Evolutionary conservation across 2,888 invertebrate species (phyloP), one percentile per base, ranked within the genome.

Genomic region (Rugalucina vietnamica): DNA sequence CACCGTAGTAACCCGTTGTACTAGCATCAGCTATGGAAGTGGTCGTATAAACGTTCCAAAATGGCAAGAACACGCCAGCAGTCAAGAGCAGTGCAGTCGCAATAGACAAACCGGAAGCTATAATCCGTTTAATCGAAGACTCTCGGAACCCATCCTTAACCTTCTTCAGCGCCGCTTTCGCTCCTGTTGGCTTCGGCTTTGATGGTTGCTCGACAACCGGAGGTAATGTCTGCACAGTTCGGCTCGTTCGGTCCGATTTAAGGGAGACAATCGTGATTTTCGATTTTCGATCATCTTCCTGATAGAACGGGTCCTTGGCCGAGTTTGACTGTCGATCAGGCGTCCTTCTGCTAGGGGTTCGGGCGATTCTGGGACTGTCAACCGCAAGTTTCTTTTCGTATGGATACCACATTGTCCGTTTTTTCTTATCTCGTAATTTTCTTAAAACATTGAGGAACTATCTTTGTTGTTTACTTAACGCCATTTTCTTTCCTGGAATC

Each of bases 41-140:
- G n/a, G 77, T 79, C 43, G 43, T 85, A 73, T 87, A 87, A 43
- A 87, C 87, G 65, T 85, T 87, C 87, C 87, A 87, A 43, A 87
- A 87, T 2, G 87, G 87, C 29, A 87, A 75, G 54, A 87, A 87
- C 14, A 85, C 82, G 10, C 87, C 87, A 49, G 79, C 81, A 27
- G 81, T 37, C 27, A 81, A 57, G 36, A 87, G 34, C 50, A 87
- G 49, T 18, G 77, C 70, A 0, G 85, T 87, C 0, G 81, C 87
- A 18, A 85, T 34, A 39, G 76, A 75, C 50, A 87, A 65, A 36
- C 85, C 85, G 29, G 85, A 75, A 24, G 83, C 87, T 27, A 87
- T 79, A 49, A 87, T 87, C 27, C 87, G 72, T 60, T 87, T 87
- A 37, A 87, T 87, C 8, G 87, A 85, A 1, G 87, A 78, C 21